phyloP scores from a whole-genome alignment of 2,888 invertebrate genomes.

The Parascotia fuliginaria region DNA sequence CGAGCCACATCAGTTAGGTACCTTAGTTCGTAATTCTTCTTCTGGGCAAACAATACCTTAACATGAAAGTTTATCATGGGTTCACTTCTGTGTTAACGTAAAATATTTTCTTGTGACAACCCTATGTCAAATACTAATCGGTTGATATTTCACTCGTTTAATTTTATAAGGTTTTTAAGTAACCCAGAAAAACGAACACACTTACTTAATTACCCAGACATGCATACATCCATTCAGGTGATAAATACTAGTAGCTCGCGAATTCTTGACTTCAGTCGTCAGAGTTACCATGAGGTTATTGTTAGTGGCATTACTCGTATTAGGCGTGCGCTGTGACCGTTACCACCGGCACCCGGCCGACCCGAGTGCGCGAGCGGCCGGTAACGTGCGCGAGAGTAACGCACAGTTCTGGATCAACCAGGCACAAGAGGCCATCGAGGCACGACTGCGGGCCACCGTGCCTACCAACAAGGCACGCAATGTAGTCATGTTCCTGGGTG shows the following conservation, averaged over 20 bases:
- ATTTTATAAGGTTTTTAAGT: too few species aligned
- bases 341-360: background rate
- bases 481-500: background rate
- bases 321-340: background rate
- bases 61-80: too few species aligned
- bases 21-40: too few species aligned
- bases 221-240: background rate
- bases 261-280: background rate
- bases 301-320: background rate
- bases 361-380: background rate
- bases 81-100: too few species aligned
- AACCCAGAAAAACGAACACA: background rate
- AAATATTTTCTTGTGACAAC: too few species aligned
- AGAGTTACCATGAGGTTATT: background rate
- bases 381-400: background rate
- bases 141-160: too few species aligned
- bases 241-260: background rate
- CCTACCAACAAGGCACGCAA: background rate
- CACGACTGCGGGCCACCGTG: background rate
- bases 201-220: background rate
- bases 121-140: too few species aligned
- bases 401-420: background rate
- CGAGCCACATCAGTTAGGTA: too few species aligned
- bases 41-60: too few species aligned
- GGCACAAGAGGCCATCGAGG: background rate